Evolutionary conservation across 2,797 vertebrate species (phyloP), one percentile per base, ranked within the genome.

Genomic region (Protonibea diacanthus): DNA sequence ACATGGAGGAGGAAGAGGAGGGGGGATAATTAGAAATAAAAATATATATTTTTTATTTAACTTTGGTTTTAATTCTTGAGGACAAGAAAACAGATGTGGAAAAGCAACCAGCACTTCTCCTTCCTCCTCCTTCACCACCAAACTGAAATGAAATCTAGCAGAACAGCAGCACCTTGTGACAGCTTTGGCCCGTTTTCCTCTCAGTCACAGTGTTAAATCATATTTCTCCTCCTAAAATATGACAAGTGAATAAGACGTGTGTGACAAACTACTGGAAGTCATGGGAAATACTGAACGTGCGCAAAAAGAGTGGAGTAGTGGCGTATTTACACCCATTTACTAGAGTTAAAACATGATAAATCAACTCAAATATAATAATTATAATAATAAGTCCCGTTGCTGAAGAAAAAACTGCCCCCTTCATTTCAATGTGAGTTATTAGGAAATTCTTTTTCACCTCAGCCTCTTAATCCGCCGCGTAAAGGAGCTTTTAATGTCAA

Each of bases 151-250:
- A 62, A 76, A 72, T 45, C 2, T 17, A 76, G 77, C 74, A 77
- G 76, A 85, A 79, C 67, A 85, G 78, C 82, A 84, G 57, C 84
- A 86, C 75, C 68, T 80, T 82, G 84, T 81, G 74, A 84, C 85
- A 88, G 71, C 68, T 81, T 67, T 62, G 81, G 55, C 53, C 56
- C 25, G 21, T 71, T 80, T 62, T 51, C 5, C 5, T 4, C 58
- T n/a, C 45, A 2, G 47, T 33, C 59, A 15, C 52, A 42, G 47
- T 57, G 49, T 66, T 1, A 38, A 66, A 67, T 63, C 69, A 65
- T 67, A 82, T 65, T 51, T 76, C 40, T 60, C 17, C 13, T 47
- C 8, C 40, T 17, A 52, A 57, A 57, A 65, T 23, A 33, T 20
- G 47, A 58, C 20, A 49, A 57, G 47, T 8, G 25, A 59, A 14